phyloP scores from a whole-genome alignment of 1,140 invertebrate genomes.

The Drosophila mojavensis region DNA sequence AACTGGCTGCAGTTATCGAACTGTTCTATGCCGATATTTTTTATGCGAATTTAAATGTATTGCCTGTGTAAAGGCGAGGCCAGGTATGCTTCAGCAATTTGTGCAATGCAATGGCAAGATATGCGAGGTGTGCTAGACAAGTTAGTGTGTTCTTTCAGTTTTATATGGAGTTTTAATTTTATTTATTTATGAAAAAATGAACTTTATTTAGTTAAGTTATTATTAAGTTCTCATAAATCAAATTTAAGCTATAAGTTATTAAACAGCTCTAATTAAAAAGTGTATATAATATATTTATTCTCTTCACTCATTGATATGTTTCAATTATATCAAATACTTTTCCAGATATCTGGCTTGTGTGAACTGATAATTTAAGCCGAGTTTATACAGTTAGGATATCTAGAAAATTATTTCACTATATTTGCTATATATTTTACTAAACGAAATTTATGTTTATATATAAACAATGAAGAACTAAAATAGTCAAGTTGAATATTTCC shows the following conservation, averaged over 20 bases:
- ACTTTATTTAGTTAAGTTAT: too few species aligned
- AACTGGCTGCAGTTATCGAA: constrained; percentile 32
- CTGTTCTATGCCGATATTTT: constrained; percentile 26
- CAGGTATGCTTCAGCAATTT: too few species aligned
- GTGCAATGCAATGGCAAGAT: not conserved
- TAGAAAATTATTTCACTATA: constrained; percentile 21
- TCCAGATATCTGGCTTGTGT: constrained; percentile 25
- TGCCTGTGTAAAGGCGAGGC: not conserved
- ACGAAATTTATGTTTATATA: too few species aligned
- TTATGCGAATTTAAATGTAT: constrained; percentile 21
- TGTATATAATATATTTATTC: too few species aligned
- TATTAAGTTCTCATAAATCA: too few species aligned
- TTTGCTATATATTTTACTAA: not conserved
- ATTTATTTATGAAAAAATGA: too few species aligned
- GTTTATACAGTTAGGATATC: constrained; percentile 31
- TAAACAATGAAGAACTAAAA: too few species aligned
- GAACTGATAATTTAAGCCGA: constrained; percentile 32
- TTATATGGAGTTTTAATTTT: not conserved
- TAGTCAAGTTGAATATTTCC: too few species aligned
- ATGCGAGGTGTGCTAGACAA: constrained; percentile 7
- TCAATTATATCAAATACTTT: constrained; percentile 15
- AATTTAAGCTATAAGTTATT: too few species aligned
- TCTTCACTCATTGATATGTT: not conserved
- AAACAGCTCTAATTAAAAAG: too few species aligned
- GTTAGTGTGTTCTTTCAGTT: not conserved